phyloP scores from a whole-genome alignment of 92 coral and sea anemone species.

The Blastomussa wellsi region DNA sequence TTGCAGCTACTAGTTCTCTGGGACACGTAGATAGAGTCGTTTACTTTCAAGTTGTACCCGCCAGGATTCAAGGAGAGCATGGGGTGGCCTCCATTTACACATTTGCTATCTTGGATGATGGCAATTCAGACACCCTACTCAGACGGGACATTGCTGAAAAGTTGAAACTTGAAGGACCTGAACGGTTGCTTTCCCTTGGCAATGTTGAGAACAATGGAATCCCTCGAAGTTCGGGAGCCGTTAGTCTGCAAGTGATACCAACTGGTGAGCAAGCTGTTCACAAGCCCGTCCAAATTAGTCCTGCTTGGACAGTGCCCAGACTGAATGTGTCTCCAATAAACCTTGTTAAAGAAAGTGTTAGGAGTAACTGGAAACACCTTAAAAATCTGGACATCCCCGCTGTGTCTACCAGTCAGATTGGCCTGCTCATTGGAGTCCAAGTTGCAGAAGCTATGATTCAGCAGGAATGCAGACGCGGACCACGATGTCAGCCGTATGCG shows the following conservation, averaged over 20 bases:
- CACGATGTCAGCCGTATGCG: slow-evolving; percentile 67
- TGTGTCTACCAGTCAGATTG: slow-evolving; percentile 55
- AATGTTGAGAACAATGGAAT: slow-evolving; percentile 55
- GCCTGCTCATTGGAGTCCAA: slow-evolving; percentile 65
- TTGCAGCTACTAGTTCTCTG: slow-evolving; percentile 27
- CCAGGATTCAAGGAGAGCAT: slow-evolving; percentile 49
- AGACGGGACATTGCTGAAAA: slow-evolving; percentile 51
- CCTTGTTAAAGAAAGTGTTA: slow-evolving; percentile 51
- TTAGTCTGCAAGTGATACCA: slow-evolving; percentile 47
- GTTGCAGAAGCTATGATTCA: slow-evolving; percentile 60
- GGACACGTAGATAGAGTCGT: slow-evolving; percentile 39
- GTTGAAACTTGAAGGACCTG: slow-evolving; percentile 52
- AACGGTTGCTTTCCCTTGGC: slow-evolving; percentile 56
- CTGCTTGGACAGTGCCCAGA: slow-evolving; percentile 65
- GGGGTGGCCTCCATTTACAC: slow-evolving; percentile 59
- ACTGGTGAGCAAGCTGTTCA: slow-evolving; percentile 58
- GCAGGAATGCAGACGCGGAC: slow-evolving; percentile 56
- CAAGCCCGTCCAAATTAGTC: no score
- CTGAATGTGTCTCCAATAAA: slow-evolving; percentile 61
- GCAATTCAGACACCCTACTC: slow-evolving; percentile 57
- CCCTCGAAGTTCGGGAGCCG: slow-evolving; percentile 41
- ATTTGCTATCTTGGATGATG: slow-evolving; percentile 61
- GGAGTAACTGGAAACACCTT: slow-evolving; percentile 54
- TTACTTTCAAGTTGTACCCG: slow-evolving; percentile 66
- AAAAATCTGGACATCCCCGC: slow-evolving; percentile 61